Evolutionary conservation across 2,797 vertebrate genomes (phyloP), one percentile per base, ranked within the genome.

Genomic region (Notolabrus celidotus): DNA sequence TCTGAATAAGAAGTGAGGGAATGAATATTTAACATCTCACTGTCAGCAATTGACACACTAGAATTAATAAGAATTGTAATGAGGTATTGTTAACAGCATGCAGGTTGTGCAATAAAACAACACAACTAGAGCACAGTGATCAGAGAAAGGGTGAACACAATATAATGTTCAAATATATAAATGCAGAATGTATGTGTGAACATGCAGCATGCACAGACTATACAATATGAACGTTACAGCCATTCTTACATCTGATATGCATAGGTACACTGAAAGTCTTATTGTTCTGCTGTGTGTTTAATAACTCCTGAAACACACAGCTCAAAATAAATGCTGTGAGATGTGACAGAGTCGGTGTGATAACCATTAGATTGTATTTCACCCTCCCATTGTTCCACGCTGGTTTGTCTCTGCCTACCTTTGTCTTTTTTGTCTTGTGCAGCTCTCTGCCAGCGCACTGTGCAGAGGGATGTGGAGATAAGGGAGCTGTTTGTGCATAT

Each of bases 401-500:
- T 55, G 71, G 61, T 55, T 63, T 66, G 46, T 62, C 64, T 78
- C 42, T 76, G 67, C 64, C 63, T 49, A 72, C 77, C 64, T 85
- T 80, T 73, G 59, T 73, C 73, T 85, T 84, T n/a, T 31, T 84
- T 80, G 70, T 72, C 77, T 82, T 62, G 67, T 63, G 56, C 58
- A 43, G 23, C 64, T 67, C 58, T 76, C 70, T 47, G 66, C 47
- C 68, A 69, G 79, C 10, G 7, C 10, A 16, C 66, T 27, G 69
- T 51, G 76, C 29, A 51, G 46, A 54, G 61, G 65, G 81, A 84
- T 80, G 74, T 67, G 71, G 63, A 77, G 76, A 79, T 76, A 71
- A 82, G 78, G 79, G 71, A 78, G 62, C 74, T 84, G 67, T 77
- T 82, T 82, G 71, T 88, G 71, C 78, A 84, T 82, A 80, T 82